These are phyloP conservation scores for Falco rusticolus DNA, from an alignment of 2,797 vertebrate genomes.

Conservation along the genomic window DNA sequence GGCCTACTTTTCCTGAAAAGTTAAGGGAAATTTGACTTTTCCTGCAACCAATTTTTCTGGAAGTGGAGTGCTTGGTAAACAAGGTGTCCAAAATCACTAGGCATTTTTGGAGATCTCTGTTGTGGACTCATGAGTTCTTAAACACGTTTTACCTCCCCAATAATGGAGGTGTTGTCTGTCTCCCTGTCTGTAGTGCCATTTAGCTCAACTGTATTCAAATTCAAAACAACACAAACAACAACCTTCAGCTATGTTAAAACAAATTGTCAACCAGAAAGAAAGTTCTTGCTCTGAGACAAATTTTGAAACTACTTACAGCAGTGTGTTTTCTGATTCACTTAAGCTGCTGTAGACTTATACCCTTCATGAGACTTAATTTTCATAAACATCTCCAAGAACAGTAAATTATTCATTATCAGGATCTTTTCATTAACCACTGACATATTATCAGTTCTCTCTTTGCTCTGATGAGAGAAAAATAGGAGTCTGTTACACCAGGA, in stretches of 20 bases:
- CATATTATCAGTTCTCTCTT: constrained; percentile 14
- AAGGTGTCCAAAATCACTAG: not conserved
- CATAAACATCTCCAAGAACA: constrained; percentile 44
- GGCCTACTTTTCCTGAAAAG: not conserved
- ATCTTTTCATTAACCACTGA: constrained; percentile 46
- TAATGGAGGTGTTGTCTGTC: not conserved
- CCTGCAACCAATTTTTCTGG: not conserved
- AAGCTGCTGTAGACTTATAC: not conserved
- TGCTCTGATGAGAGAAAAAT: constrained; percentile 6
- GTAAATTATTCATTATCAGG: constrained; percentile 58
- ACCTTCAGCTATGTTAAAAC: constrained; percentile 22
- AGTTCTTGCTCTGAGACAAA: not conserved
- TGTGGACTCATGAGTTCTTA: not conserved
- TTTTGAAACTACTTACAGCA: not conserved
- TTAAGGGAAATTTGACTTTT: not conserved
- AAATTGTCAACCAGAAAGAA: not conserved
- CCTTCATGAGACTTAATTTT: constrained; percentile 30
- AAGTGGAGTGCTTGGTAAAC: not conserved
- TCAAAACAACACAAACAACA: not conserved
- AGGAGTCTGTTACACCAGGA: not conserved
- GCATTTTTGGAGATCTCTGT: not conserved
- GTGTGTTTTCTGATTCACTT: constrained; percentile 10
- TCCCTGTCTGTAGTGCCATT: not conserved
- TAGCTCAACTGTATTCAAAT: not conserved
- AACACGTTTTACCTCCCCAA: not conserved